Conservation (phyloP, 2,797 vertebrate genomes). For the Takifugu ocellatus region DNA sequence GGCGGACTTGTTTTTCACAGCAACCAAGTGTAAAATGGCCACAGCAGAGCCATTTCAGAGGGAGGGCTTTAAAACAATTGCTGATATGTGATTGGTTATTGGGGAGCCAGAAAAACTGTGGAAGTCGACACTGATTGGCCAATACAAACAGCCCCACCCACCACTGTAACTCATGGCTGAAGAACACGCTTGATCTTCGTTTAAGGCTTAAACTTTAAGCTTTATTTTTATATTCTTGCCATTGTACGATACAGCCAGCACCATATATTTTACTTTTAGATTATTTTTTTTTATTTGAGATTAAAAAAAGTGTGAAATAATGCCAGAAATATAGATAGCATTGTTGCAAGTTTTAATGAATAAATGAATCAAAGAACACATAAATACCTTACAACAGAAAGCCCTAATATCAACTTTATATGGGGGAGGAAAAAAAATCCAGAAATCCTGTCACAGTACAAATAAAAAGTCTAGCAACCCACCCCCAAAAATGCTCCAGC, state of each 20-base stretch:
- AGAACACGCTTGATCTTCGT: neutral
- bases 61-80: conserved; percentile 11
- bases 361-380: conserved; percentile 28
- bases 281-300: conserved; percentile 19
- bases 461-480: conserved; percentile 22
- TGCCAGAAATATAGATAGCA: conserved; percentile 20
- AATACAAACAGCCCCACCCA: conserved; percentile 11
- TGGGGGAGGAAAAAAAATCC: conserved; percentile 31
- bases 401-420: conserved; percentile 67
- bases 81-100: conserved; percentile 46
- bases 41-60: conserved; percentile 45
- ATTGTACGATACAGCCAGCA: neutral
- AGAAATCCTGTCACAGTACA: conserved; percentile 57
- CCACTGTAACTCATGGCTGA: neutral
- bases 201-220: neutral
- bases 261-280: conserved; percentile 5
- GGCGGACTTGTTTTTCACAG: conserved; percentile 25
- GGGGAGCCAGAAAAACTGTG: neutral
- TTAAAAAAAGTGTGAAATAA: conserved; percentile 23
- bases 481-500: conserved; percentile 29
- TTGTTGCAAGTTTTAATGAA: conserved; percentile 15
- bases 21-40: conserved; percentile 70
- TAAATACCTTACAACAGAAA: conserved; percentile 41
- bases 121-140: conserved; percentile 44
- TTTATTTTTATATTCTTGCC: neutral